Conservation (phyloP, 1,140 invertebrate genomes). For the Drosophila sproati region DNA sequence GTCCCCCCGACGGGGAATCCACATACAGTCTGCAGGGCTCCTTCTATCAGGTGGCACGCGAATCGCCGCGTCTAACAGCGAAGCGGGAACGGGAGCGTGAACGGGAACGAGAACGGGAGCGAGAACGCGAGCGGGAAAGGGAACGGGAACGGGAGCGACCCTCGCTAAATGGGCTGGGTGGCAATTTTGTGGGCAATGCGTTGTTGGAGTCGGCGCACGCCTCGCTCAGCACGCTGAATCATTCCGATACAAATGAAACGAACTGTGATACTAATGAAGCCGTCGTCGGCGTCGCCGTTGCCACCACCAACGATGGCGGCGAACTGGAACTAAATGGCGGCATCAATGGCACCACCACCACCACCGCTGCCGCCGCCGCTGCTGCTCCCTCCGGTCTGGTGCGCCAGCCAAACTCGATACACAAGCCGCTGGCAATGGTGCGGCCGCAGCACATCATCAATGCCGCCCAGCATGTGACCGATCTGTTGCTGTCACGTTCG, state of each 20-base stretch:
- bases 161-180: constrained; percentile 66
- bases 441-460: constrained; percentile 81
- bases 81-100: constrained; percentile 57
- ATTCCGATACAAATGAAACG: constrained; percentile 83
- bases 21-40: constrained; percentile 83
- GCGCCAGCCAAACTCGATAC: constrained; percentile 70
- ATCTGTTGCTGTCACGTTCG: constrained; percentile 70
- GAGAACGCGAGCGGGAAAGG: constrained; percentile 53
- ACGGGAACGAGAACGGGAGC: constrained; percentile 36
- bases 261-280: constrained; percentile 83
- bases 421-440: constrained; percentile 83
- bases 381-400: constrained; percentile 48
- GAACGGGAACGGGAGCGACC: constrained; percentile 69
- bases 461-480: constrained; percentile 58
- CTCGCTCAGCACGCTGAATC: constrained; percentile 83
- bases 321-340: constrained; percentile 38
- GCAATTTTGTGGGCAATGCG: constrained; percentile 54
- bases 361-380: too few species aligned
- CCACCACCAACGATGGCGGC: constrained; percentile 36
- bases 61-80: constrained; percentile 73
- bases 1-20: constrained; percentile 82
- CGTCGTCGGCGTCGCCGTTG: background rate
- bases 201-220: constrained; percentile 64
- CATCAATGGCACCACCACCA: constrained; percentile 22
- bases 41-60: constrained; percentile 61